Conservation (phyloP, 2,797 vertebrate genomes). For the Sebastes taczanowskii region DNA sequence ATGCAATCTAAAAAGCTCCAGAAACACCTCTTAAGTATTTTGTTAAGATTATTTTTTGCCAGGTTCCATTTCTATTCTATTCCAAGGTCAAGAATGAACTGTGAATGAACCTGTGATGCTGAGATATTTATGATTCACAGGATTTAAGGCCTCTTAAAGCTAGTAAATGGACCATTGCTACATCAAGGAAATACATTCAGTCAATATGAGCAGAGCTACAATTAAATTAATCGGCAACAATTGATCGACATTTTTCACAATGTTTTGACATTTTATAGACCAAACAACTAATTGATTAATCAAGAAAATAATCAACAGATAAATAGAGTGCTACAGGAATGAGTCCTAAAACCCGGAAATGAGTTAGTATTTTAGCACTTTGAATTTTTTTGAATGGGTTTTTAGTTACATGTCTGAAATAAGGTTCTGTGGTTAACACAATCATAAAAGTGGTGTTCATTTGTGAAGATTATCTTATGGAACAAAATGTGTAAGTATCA, state of each 20-base stretch:
- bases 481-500: no score
- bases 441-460: no score
- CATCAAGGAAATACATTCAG: neutral
- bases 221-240: rapidly evolving
- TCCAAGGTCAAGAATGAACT: neutral
- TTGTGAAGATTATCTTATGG: no score
- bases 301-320: no score
- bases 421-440: rapidly evolving
- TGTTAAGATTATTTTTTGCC: neutral
- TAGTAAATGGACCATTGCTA: neutral
- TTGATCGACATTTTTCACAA: no score
- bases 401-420: no score
- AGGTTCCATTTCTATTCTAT: neutral
- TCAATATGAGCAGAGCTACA: neutral
- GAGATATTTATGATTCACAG: neutral
- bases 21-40: neutral
- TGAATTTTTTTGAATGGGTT: no score
- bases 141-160: neutral
- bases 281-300: no score
- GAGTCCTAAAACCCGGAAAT: no score
- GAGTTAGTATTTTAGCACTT: no score
- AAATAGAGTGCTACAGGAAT: no score
- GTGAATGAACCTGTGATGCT: neutral
- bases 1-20: neutral
- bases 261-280: no score